A percentile compares a stretch with the other conserved stretches of the same genome.
These are phyloP conservation scores for Deilephila elpenor DNA, from an alignment of 2,888 invertebrate species.

Conservation along the genomic window DNA sequence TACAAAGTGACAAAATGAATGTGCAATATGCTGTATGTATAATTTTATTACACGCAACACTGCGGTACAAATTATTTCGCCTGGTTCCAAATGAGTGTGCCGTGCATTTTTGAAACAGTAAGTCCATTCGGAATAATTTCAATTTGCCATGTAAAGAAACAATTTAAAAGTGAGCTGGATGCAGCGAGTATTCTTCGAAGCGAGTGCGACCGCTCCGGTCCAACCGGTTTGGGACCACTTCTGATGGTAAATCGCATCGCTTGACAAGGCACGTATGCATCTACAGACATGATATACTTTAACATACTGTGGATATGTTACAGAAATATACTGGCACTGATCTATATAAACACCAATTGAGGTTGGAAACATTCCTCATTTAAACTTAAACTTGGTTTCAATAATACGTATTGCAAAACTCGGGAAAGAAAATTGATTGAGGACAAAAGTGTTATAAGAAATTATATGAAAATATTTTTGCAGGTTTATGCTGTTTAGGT, in stretches of 20 bases:
- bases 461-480: too few relatives aligned
- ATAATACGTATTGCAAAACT: too few relatives aligned
- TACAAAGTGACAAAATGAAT: constrained; percentile 4
- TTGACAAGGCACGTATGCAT: constrained; percentile 71
- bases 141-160: constrained; percentile 70
- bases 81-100: background rate
- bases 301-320: constrained; percentile 42
- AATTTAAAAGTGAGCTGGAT: constrained; percentile 70
- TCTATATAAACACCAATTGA: too few relatives aligned
- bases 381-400: too few relatives aligned
- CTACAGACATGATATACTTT: constrained; percentile 55
- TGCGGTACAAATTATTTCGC: background rate
- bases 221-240: constrained; percentile 78
- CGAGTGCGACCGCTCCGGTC: constrained; percentile 66
- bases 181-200: constrained; percentile 67
- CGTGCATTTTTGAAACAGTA: constrained; percentile 31
- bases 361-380: too few relatives aligned
- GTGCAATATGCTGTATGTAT: background rate
- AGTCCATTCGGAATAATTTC: constrained; percentile 52
- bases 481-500: too few relatives aligned
- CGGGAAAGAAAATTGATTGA: too few relatives aligned
- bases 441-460: too few relatives aligned
- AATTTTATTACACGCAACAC: background rate
- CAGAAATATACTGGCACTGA: constrained; percentile 36
- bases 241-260: constrained; percentile 80